Base-by-base conservation (phyloP, 2,888 invertebrate genomes). In the Osmoderma eremita region DNA sequence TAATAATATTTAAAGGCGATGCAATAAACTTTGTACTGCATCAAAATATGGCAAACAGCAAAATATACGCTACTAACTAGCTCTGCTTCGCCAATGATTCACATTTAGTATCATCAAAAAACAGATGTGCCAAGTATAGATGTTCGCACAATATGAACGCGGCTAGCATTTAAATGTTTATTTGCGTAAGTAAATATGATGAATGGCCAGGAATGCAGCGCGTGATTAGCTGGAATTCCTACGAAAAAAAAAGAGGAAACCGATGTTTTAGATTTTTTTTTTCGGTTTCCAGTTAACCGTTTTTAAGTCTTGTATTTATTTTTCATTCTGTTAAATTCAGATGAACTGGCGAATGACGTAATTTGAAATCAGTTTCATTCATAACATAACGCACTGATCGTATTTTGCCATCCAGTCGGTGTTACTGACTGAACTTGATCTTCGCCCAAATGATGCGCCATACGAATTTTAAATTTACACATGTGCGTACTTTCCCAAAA, bases 351-450 rank as follows among this genome's bases (percentile, higher is more conserved):
- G 12, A 51, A 63, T 22, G 17, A 41, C 51, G 41, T 38, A 54
- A 53, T 5, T 41, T 17, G 5, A 42, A n/a, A 15, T 42, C 15
- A 42, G 10, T 13, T 41, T 42, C 42, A 24, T 61, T 45, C 58
- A 61, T 45, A 13, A 30, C 10, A 6, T 22, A 45, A 48, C 45
- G 45, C 36, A 17, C 45, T 53, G 36, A 64, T 53, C 41, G 4
- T 41, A 24, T 61, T 61, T n/a, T 48, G 45, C 45, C 20, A 20
- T 39, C n/a, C 22, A 17, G 3, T 30, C 30, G 10, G 24, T 48
- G 48, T 30, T 61, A 61, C 17, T 61, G 45, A 45, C 36, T 61
- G 56, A 56, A 56, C 56, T 56, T 56, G 56, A 56, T 56, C 56
- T 56, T 56, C 56, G 22, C n/a, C 6, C n/a, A n/a, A 12, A n/a